These are phyloP conservation scores for Mercenaria mercenaria DNA, from an alignment of 1,140 invertebrate genomes.

Conservation along the genomic window DNA sequence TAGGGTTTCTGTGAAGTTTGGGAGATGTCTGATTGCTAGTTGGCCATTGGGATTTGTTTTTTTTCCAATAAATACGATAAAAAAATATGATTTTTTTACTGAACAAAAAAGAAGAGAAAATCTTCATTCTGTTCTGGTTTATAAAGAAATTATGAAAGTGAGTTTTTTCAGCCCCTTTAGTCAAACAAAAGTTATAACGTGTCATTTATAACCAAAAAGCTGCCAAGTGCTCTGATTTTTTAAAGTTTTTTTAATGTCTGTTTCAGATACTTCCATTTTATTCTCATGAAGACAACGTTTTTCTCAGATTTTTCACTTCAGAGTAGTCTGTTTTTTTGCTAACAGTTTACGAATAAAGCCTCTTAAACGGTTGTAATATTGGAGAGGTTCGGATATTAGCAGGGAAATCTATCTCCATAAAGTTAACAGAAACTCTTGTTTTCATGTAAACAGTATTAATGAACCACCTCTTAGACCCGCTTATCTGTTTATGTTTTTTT, in stretches of 20 bases:
- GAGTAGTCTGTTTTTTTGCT: not conserved
- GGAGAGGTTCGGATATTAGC: conserved; percentile 1
- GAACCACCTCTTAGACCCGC: not conserved
- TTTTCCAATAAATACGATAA: conserved; percentile 3
- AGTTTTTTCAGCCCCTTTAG: no score
- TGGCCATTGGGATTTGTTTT: not conserved
- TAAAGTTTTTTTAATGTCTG: not conserved
- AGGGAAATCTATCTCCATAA: not conserved
- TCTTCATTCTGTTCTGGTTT: no score
- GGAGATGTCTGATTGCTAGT: not conserved
- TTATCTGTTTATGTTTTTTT: not conserved
- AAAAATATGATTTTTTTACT: not conserved
- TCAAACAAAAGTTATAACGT: no score
- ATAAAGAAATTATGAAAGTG: not conserved
- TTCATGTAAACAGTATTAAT: conserved; percentile 38
- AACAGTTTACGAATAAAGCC: not conserved
- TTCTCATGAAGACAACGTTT: not conserved
- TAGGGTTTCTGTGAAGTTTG: conserved; percentile 2
- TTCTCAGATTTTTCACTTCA: not conserved
- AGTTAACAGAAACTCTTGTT: conserved; percentile 5
- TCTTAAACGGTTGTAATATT: not conserved
- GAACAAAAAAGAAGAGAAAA: not conserved
- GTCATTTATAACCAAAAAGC: not conserved
- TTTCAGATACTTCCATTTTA: not conserved
- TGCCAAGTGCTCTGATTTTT: not conserved